phyloP scores from a whole-genome alignment of 2,113 vertebrate species.

The Cichladusa arquata region DNA sequence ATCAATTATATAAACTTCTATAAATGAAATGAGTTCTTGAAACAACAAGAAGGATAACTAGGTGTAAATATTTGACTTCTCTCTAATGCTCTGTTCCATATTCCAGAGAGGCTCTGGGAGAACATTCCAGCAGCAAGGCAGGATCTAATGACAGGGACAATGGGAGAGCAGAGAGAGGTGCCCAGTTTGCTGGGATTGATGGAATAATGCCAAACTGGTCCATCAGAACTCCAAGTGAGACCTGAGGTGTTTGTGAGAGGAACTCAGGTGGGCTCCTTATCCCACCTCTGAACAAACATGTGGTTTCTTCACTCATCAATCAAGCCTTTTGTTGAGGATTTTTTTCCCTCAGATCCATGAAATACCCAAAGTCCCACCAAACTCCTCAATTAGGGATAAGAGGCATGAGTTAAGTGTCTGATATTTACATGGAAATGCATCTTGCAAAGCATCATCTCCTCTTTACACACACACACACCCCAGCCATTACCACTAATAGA shows the following conservation, averaged over 20 bases:
- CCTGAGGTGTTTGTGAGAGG: background rate
- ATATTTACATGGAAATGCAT: background rate
- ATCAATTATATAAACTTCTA: background rate
- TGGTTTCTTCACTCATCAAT: background rate
- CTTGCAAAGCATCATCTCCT: background rate
- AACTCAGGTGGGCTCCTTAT: background rate
- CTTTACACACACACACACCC: rapidly evolving
- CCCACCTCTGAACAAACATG: background rate
- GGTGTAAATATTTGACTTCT: background rate
- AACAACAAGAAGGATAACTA: background rate
- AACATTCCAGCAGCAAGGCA: background rate
- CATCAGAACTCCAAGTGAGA: background rate
- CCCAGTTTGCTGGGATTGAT: background rate
- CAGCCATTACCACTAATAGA: background rate
- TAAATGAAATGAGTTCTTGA: background rate
- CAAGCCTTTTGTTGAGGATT: background rate
- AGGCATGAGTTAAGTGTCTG: rapidly evolving
- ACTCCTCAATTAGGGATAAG: background rate
- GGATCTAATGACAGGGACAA: background rate
- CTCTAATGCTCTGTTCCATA: background rate
- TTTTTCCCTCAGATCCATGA: rapidly evolving
- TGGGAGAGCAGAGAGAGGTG: background rate
- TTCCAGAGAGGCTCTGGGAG: background rate
- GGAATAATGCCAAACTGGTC: background rate
- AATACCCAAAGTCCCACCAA: background rate